phyloP scores from a whole-genome alignment of 2,888 invertebrate genomes.

The Timema cristinae region DNA sequence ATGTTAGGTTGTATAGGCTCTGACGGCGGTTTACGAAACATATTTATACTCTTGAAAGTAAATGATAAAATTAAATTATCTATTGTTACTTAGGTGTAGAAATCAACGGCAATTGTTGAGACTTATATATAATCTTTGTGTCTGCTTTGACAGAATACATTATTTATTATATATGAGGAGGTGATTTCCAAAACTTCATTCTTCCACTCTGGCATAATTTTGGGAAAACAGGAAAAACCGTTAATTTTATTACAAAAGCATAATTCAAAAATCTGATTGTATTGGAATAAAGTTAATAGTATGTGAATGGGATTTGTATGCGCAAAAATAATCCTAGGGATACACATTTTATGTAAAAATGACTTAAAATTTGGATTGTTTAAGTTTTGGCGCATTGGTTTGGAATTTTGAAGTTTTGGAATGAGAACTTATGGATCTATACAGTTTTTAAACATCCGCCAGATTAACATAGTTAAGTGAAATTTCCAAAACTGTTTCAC shows the following conservation, averaged over 20 bases:
- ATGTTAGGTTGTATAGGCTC: no score
- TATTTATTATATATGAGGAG: background rate
- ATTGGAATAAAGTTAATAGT: background rate
- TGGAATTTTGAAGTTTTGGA: background rate
- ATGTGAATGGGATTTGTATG: background rate
- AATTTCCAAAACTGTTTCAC: background rate
- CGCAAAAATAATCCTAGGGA: conserved; percentile 6
- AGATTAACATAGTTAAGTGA: background rate
- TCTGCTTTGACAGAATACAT: no score
- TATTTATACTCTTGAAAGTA: no score
- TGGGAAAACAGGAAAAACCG: background rate
- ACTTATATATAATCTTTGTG: no score
- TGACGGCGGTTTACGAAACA: no score
- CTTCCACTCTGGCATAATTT: background rate
- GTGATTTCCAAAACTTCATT: conserved; percentile 10
- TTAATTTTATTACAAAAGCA: background rate
- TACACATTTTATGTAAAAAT: no score
- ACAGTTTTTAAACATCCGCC: background rate
- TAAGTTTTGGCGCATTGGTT: background rate
- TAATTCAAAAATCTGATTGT: background rate
- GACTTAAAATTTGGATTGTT: no score
- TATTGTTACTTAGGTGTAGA: no score
- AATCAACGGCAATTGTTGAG: no score
- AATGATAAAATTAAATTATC: no score
- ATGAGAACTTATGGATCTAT: background rate